phyloP scores from a whole-genome alignment of 2,797 vertebrate species.

The Chelonia mydas region DNA sequence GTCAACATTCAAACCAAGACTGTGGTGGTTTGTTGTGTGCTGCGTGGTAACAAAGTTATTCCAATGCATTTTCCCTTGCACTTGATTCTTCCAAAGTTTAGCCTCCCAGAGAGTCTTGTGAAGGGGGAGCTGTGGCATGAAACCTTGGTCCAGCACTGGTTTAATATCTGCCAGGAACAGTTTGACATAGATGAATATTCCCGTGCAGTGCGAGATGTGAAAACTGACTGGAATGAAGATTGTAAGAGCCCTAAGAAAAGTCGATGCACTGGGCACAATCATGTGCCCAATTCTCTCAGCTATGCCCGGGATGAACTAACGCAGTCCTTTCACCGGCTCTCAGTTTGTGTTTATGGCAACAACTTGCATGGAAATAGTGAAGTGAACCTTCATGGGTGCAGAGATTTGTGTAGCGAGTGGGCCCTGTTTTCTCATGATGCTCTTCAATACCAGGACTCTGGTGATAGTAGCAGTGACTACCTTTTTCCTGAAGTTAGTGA shows the following conservation, averaged over 20 bases:
- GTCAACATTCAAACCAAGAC: slow-evolving; percentile 99
- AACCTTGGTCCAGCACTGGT: slow-evolving; percentile 94
- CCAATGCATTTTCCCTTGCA: slow-evolving; percentile 96
- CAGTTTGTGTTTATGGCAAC: slow-evolving; percentile 96
- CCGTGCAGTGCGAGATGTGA: slow-evolving; percentile 93
- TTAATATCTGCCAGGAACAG: slow-evolving; percentile 94
- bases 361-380: slow-evolving; percentile 97
- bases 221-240: slow-evolving; percentile 93
- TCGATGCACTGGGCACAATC: slow-evolving; percentile 87
- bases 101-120: slow-evolving; percentile 91
- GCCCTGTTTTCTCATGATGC: slow-evolving; percentile 87
- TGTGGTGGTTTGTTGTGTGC: slow-evolving; percentile 93
- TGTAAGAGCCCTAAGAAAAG: slow-evolving; percentile 94
- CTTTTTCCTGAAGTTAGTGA: slow-evolving; percentile 89
- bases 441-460: slow-evolving; percentile 85
- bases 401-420: slow-evolving; percentile 92
- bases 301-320: slow-evolving; percentile 96
- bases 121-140: slow-evolving; percentile 94
- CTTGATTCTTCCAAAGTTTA: slow-evolving; percentile 88
- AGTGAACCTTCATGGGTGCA: slow-evolving; percentile 95
- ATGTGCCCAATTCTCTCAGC: slow-evolving; percentile 92
- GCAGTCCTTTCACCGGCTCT: slow-evolving; percentile 97
- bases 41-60: slow-evolving; percentile 92
- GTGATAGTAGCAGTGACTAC: slow-evolving; percentile 87
- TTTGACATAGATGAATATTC: slow-evolving; percentile 98